Conservation (phyloP, 2,113 vertebrate species). For the Urocitellus parryii region DNA sequence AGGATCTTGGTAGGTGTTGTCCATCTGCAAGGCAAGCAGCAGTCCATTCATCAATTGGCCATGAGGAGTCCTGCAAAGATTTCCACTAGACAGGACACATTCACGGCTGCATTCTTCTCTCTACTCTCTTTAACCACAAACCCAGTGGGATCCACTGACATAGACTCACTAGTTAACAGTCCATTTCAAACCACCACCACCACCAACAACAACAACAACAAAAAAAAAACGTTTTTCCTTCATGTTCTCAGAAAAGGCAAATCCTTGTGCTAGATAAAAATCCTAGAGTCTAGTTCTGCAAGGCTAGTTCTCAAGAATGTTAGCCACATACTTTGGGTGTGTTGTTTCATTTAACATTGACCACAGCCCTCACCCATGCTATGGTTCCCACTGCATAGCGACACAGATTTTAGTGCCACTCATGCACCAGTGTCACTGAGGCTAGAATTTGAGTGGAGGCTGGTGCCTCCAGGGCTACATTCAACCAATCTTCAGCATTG, state of each 20-base stretch:
- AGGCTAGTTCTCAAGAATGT: neutral
- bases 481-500: neutral
- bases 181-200: too few species aligned
- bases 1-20: too few species aligned
- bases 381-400: fast-evolving
- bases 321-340: neutral
- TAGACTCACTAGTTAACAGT: too few species aligned
- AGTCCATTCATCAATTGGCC: too few species aligned
- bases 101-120: too few species aligned
- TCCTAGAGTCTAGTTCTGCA: neutral
- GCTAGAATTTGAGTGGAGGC: fast-evolving
- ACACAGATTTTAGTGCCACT: neutral
- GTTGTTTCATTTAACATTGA: neutral
- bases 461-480: neutral
- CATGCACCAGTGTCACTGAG: fast-evolving
- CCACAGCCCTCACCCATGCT: fast-evolving
- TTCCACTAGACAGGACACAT: too few species aligned
- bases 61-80: too few species aligned
- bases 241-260: slow-evolving; percentile 46
- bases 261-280: neutral
- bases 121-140: too few species aligned
- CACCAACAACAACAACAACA: too few species aligned
- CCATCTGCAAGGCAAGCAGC: too few species aligned
- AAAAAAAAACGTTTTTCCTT: too few species aligned
- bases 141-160: too few species aligned